A percentile compares a stretch with the other conserved stretches of the same genome.
Conservation (phyloP, 2,113 vertebrate species). For the Accipiter cooperii region DNA sequence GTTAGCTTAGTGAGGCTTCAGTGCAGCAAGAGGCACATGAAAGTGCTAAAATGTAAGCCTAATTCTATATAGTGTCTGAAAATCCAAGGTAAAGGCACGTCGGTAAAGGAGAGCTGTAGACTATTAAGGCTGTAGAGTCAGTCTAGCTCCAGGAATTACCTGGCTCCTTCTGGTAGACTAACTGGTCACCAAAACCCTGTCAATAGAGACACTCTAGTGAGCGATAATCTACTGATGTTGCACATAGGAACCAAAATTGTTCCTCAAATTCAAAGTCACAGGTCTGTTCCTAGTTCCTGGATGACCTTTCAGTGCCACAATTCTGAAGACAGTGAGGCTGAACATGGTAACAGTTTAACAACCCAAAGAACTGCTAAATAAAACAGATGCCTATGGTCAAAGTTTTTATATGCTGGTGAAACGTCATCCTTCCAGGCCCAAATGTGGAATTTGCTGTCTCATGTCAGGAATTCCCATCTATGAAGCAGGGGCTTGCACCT, state of each 20-base stretch:
- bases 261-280: not conserved
- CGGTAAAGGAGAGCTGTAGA: not conserved
- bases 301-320: not conserved
- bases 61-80: not conserved
- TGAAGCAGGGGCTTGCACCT: not conserved
- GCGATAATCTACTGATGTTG: not conserved
- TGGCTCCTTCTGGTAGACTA: not conserved
- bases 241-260: not conserved
- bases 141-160: not conserved
- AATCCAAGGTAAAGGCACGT: not conserved
- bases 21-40: not conserved
- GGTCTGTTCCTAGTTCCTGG: not conserved
- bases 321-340: not conserved
- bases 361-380: not conserved
- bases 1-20: not conserved
- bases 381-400: not conserved
- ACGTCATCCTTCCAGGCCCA: not conserved
- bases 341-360: not conserved
- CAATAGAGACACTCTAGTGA: not conserved
- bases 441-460: not conserved
- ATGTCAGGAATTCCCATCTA: not conserved
- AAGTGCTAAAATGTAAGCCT: not conserved
- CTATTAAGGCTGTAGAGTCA: not conserved
- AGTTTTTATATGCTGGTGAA: not conserved
- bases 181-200: not conserved